Base-by-base conservation (phyloP, 2,888 invertebrate species). In the Amphiduros pacificus region DNA sequence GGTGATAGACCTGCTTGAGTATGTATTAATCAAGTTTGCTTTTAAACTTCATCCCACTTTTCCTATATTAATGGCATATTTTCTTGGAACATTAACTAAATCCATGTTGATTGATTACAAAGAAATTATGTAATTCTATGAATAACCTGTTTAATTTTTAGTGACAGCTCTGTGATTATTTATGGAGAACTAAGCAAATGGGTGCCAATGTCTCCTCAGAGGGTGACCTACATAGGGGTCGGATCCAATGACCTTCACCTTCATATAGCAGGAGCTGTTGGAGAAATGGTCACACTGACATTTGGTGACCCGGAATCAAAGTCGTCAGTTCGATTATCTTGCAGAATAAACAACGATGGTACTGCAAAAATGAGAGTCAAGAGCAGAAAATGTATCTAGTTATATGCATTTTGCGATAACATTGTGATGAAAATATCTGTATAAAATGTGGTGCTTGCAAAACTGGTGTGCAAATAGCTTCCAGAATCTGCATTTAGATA, bases 201-300 rank as follows among this genome's bases (percentile, higher is more conserved):
- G 74, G 73, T 73, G 0, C 73, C 75, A 2, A 71, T 76, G 64
- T 76, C 75, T 6, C 69, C 70, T 6, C 71, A 74, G 50, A 63
- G 76, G 26, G 66, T 76, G 5, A 52, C 52, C 6, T 36, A 55
- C 28, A 67, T 76, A 3, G 64, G 68, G 9, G 27, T 60, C 0
- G 62, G 67, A 52, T 64, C 64, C 1, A 62, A 66, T 52, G 65
- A 72, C 6, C 66, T 75, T 22, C 58, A 53, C 11, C 62, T 72
- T 0, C 40, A 52, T 1, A 61, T 75, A 3, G 60, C 54, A 14
- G 76, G 76, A 9, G 67, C 64, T 6, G 64, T 68, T 9, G 55
- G 48, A 0, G 76, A 76, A 61, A 31, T 22, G 17, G 70, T 75
- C 31, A 57, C 63, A 31, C 70, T 73, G 58, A 55, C 56, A 4